A percentile compares a stretch with the other conserved stretches of the same genome.
phyloP scores from a whole-genome alignment of 1,140 invertebrate genomes.

The Parapsyche elsis region DNA sequence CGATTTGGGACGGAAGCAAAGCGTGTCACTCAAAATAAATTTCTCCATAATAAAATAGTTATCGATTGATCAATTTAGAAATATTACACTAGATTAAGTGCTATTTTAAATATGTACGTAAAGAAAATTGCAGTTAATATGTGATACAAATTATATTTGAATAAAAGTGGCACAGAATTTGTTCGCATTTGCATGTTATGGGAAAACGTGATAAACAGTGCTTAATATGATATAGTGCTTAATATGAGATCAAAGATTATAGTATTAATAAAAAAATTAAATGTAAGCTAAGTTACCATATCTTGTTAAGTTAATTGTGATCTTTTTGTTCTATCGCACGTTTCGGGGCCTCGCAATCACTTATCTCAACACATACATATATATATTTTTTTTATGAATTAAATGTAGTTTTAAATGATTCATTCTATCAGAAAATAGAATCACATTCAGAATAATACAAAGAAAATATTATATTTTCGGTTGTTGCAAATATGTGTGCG shows the following conservation, averaged over 20 bases:
- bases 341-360: conserved; percentile 51
- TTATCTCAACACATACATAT: conserved; percentile 46
- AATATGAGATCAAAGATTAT: too few relatives aligned
- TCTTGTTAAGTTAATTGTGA: conserved; percentile 49
- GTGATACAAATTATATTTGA: too few relatives aligned
- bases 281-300: neutral
- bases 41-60: neutral
- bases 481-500: neutral
- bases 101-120: too few relatives aligned
- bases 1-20: neutral
- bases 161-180: too few relatives aligned
- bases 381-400: neutral
- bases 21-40: neutral
- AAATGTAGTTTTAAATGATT: conserved; percentile 9
- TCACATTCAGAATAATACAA: neutral
- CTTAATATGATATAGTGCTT: too few relatives aligned
- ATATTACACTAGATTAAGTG: too few relatives aligned
- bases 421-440: conserved; percentile 33
- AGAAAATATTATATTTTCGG: conserved; percentile 36
- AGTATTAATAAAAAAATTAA: too few relatives aligned
- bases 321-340: conserved; percentile 32
- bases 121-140: too few relatives aligned
- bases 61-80: too few relatives aligned
- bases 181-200: too few relatives aligned
- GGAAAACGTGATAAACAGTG: too few relatives aligned